Evolutionary conservation across 2,888 invertebrate species (phyloP), one percentile per base, ranked within the genome.

Genomic region (Drosophila setosimentum): DNA sequence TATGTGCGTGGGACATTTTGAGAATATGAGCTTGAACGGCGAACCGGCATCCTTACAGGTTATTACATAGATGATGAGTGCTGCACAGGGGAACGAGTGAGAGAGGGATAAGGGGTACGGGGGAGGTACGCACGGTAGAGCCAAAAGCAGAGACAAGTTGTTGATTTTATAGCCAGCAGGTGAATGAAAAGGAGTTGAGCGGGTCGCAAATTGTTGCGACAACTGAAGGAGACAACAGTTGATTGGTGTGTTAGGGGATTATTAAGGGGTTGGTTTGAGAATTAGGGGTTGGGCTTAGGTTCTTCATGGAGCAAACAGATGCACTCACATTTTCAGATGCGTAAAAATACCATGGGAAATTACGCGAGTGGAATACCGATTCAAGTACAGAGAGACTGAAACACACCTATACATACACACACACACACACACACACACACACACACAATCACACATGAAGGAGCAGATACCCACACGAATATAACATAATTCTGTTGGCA

Each of bases 331-430:
- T 79, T 73, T 83, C 75, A 76, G 78, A 77, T 71, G 76, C 69
- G 76, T 73, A 79, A 76, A 77, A 78, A 78, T 84, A 78, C 81
- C 87, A 87, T 78, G 87, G 87, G 87, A 87, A 87, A 87, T 87
- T 87, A 87, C 87, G 84, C 87, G 87, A 87, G 77, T 89, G 89
- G 87, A 88, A 88, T 84, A 78, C 69, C 73, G 57, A 84, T 70
- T 30, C 58, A 54, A 48, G 57, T 63, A 51, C 13, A 29, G 55
- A 35, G 7, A n/a, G n/a, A 37, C 13, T n/a, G 4, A 55, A 18
- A 53, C 29, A 37, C 32, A 29, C 18, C 53, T 27, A 53, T 30
- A 54, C 42, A 67, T 61, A 60, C 49, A 32, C 67, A 45, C 45
- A 35, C 37, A 64, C 51, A 66, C 40, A 54, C 68, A 29, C 50